Evolutionary conservation across 2,797 vertebrate genomes (phyloP).

Genomic region (Sebastes kiyomatsui): DNA sequence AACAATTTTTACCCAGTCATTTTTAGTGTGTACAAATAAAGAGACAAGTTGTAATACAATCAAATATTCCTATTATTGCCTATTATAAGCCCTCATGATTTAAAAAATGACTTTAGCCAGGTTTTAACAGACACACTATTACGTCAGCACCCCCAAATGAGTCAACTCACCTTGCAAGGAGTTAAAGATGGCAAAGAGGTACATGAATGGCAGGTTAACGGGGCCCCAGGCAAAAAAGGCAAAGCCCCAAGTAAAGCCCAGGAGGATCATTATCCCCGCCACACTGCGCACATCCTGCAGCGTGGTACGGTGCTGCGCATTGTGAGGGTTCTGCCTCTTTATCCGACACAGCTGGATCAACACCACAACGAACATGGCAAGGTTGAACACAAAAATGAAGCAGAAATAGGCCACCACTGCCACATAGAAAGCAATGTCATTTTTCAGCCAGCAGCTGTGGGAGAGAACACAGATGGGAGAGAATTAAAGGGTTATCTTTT

Average conservation of each 20-base stretch:
- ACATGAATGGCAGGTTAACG: constrained; percentile 91
- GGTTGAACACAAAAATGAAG: constrained; percentile 90
- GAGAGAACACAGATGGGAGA: constrained; percentile 10
- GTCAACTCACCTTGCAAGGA: constrained; percentile 89
- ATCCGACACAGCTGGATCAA: constrained; percentile 93
- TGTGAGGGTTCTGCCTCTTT: constrained; percentile 93
- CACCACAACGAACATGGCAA: constrained; percentile 95
- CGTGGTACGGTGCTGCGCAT: constrained; percentile 84
- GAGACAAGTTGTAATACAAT: neutral
- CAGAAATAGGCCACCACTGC: constrained; percentile 95
- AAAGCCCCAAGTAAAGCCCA: constrained; percentile 98
- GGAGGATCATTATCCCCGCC: constrained; percentile 89
- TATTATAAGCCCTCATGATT: neutral
- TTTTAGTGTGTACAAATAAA: neutral
- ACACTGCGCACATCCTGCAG: constrained; percentile 89
- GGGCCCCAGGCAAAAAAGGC: constrained; percentile 96
- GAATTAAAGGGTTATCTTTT: neutral
- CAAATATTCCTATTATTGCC: neutral
- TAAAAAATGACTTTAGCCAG: neutral
- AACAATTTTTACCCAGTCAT: neutral
- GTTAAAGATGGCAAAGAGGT: constrained; percentile 97
- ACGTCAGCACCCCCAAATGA: neutral
- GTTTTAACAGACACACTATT: neutral
- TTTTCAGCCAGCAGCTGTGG: constrained; percentile 93
- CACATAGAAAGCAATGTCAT: constrained; percentile 88